Base-by-base conservation (phyloP, 1,140 invertebrate genomes). In the Eriosoma lanigerum region DNA sequence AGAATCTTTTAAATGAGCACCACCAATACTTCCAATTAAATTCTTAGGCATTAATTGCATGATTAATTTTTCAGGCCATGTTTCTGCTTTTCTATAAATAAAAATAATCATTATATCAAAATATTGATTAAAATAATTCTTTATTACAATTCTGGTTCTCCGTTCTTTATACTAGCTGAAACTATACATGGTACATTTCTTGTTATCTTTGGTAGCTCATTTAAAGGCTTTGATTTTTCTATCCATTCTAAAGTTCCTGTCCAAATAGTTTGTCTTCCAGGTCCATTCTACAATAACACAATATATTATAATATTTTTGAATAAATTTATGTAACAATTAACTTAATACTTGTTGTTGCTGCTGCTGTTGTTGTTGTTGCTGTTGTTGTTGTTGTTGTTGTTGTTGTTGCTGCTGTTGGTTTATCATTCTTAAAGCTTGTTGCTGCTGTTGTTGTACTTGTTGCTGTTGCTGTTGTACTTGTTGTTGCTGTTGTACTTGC, bases 21-120 rank as follows among this genome's bases (percentile, higher is more conserved):
- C 92, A 0, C 94, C 94, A 83, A 96, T 94, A 85, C 90, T 95
- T 81, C 93, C 93, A 83, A 97, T 93, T 62, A 98, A 86, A 83
- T 93, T 91, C 85, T 96, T 96, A 0, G 96, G 96, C 90, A 98
- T 94, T 72, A 97, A 85, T 85, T 97, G 95, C 93, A 98, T 96
- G 58, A 95, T 90, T 15, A 98, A 85, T 85, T 96, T 96, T 76
- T 89, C 89, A 3, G 96, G 96, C 96, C 96, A 98, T 17, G 93
- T 93, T 83, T 95, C 93, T 3, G 94, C 93, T 88, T 95, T 96
- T 82, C 92, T 93, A 84, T 54, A 82, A 46, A 56, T 21, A 17
- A 68, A 80, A 84, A 85, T 44, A 70, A n/a, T n/a, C n/a, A n/a
- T n/a, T n/a, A n/a, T n/a, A n/a, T n/a, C n/a, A n/a, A n/a, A n/a